Evolutionary conservation across 1,140 invertebrate species (phyloP).

Genomic region (Ceratina japonica): DNA sequence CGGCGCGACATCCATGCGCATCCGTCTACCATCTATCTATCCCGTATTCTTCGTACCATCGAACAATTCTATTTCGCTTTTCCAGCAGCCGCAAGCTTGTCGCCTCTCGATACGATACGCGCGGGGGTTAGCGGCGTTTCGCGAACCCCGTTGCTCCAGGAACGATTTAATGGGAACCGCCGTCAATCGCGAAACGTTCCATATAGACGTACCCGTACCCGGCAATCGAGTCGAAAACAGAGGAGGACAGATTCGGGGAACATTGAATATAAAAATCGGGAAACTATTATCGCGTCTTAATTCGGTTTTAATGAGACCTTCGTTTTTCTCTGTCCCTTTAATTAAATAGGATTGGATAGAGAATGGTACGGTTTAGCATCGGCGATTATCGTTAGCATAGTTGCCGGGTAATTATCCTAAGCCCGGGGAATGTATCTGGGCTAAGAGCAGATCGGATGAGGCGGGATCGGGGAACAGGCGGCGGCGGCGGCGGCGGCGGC

Average conservation of each 20-base stretch:
- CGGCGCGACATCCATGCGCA: slow-evolving; percentile 27
- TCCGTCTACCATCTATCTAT: slow-evolving; percentile 30
- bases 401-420: slow-evolving; percentile 36
- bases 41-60: slow-evolving; percentile 45
- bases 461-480: not conserved
- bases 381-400: slow-evolving; percentile 39
- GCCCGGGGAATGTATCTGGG: slow-evolving; percentile 40
- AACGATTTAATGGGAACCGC: slow-evolving; percentile 26
- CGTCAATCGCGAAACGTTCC: slow-evolving; percentile 8
- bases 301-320: no score
- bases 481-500: no score
- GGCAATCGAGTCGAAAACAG: not conserved
- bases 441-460: no score
- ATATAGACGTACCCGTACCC: not conserved
- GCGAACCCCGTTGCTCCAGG: slow-evolving; percentile 4
- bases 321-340: not conserved
- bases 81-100: slow-evolving; percentile 20
- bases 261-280: not conserved
- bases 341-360: not conserved
- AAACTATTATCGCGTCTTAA: not conserved
- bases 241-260: not conserved
- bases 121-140: not conserved
- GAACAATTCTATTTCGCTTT: slow-evolving; percentile 48
- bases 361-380: slow-evolving; percentile 24
- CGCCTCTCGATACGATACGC: slow-evolving; percentile 36